These are phyloP conservation scores for Darevskia nairensis DNA, from an alignment of 2,797 vertebrate genomes.

Conservation along the genomic window DNA sequence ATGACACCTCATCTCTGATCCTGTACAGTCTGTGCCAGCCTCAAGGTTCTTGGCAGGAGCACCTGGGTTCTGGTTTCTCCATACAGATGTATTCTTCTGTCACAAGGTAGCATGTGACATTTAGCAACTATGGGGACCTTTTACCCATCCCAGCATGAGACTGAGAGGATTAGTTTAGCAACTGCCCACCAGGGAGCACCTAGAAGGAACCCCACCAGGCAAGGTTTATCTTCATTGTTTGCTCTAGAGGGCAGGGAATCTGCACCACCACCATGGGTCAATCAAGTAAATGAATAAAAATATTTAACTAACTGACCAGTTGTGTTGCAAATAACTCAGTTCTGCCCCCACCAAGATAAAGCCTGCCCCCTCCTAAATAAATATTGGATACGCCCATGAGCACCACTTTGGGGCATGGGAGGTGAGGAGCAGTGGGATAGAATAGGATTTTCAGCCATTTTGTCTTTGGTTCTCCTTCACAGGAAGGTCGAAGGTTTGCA, in stretches of 20 bases:
- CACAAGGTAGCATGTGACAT: too few relatives aligned
- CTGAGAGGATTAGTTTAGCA: background rate
- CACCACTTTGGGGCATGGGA: too few relatives aligned
- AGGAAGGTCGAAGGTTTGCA: too few relatives aligned
- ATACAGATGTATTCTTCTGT: constrained; percentile 34
- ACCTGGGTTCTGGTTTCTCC: constrained; percentile 34
- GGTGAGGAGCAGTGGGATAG: too few relatives aligned
- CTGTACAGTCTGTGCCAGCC: constrained; percentile 43
- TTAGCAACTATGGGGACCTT: background rate
- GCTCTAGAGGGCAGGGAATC: background rate
- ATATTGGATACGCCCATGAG: too few relatives aligned
- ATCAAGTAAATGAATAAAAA: too few relatives aligned
- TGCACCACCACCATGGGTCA: background rate
- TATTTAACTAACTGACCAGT: too few relatives aligned
- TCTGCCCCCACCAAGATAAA: too few relatives aligned
- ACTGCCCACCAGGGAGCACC: background rate
- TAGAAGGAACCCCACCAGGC: background rate
- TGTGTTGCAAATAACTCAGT: too few relatives aligned
- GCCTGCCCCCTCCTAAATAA: too few relatives aligned
- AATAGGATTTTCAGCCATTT: too few relatives aligned
- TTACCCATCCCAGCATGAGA: background rate
- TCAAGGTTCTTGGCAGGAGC: constrained; percentile 45
- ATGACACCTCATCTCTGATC: background rate
- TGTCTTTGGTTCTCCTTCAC: too few relatives aligned
- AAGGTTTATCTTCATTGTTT: background rate